Base-by-base conservation (phyloP, 1,140 invertebrate genomes). In the Dendroctonus valens region DNA sequence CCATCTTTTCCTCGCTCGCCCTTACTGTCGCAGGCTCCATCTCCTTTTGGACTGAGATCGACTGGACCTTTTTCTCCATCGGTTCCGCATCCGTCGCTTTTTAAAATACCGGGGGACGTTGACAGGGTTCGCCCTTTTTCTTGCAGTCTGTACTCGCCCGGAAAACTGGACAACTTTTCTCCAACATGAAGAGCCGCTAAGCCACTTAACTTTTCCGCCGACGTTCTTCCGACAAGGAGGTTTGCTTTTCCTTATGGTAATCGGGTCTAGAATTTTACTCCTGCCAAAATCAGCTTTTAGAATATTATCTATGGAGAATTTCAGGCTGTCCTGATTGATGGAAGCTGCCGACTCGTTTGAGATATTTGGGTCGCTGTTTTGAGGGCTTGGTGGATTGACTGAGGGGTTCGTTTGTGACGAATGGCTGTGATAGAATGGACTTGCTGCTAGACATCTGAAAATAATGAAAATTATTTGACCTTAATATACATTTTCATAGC, bases 271-370 rank as follows among this genome's bases (percentile, higher is more conserved):
- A 8, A 90, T 87, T 39, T 87, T 73, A 41, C 66, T 68, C 38
- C 88, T 82, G 0, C 93, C 93, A 70, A 96, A 96, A 76, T 94
- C 91, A 0, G 92, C 92, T 76, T 93, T 92, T 6, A 96, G 79
- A 62, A 96, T 96, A 80, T 94, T 94, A 74, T 94, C 92, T 79
- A 96, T 96, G 69, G 92, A 94, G 80, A 96, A 96, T 73, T 94
- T 94, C 0, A 95, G 78, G 69, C 83, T 84, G 8, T 82, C 81
- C 63, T 88, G 88, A 70, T 87, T 87, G 26, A 55, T 15, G 7
- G 64, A 66, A 11, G 64, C 64, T n/a, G 64, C 48, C 3, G 80
- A 79, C n/a, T 82, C 78, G 58, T 82, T 81, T 51, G 82, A 81
- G 52, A 79, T 79, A 14, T 76, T 74, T 63, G 61, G 71, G 64